Evolutionary conservation across 1,140 invertebrate genomes (phyloP).

Genomic region (Zaprionus tsacasi): DNA sequence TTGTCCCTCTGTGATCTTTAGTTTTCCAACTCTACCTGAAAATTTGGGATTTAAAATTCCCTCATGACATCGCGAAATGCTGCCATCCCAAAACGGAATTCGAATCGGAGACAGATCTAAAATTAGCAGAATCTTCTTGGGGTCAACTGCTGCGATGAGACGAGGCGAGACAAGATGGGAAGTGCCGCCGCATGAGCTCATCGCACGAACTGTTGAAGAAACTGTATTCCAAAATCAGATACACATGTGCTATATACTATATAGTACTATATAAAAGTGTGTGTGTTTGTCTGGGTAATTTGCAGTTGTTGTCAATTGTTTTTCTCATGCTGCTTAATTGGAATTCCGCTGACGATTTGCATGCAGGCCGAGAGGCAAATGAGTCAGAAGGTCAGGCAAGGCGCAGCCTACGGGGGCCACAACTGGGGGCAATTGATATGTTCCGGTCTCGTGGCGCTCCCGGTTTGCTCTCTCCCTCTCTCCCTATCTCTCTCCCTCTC

Average conservation of each 20-base stretch:
- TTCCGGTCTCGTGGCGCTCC: constrained; percentile 62
- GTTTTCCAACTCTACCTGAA: constrained; percentile 1
- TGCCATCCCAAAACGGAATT: constrained; percentile 10
- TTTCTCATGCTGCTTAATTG: constrained; percentile 61
- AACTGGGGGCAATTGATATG: constrained; percentile 66
- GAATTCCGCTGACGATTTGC: constrained; percentile 48
- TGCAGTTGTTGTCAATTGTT: constrained; percentile 57
- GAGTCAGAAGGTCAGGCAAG: constrained; percentile 63
- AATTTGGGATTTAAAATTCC: constrained; percentile 25
- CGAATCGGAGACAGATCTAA: constrained; percentile 12
- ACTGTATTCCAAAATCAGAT: constrained; percentile 2
- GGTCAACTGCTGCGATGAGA: constrained; percentile 18
- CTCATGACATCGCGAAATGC: constrained; percentile 5
- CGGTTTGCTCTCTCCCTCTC: neutral
- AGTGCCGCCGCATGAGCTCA: constrained; percentile 42
- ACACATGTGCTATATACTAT: constrained; percentile 2
- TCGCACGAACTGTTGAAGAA: constrained; percentile 21
- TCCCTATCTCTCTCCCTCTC: constrained; percentile 12
- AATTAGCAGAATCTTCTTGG: constrained; percentile 33
- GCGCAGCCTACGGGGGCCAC: constrained; percentile 20
- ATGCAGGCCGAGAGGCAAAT: constrained; percentile 34
- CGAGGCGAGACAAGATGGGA: neutral
- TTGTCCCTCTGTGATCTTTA: constrained; percentile 1
- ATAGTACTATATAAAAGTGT: neutral
- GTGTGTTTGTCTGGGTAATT: neutral